Percentiles rank a stretch among this genome's conserved stretches.
These are phyloP conservation scores for Lagopus leucura DNA, from an alignment of 2,113 vertebrate genomes.

Conservation along the genomic window DNA sequence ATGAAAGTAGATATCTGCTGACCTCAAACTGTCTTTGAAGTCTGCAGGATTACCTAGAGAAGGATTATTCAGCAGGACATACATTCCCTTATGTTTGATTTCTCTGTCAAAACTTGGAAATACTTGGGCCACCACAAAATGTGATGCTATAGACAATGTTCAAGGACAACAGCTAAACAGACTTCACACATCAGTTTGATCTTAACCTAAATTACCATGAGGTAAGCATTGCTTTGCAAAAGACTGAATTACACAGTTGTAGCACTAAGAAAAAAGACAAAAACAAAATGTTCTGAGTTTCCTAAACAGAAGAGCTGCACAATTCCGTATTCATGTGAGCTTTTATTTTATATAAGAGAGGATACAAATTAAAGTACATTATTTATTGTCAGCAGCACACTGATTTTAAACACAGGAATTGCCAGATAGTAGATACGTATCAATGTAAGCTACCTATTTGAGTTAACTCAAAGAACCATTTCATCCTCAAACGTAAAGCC, in stretches of 20 bases:
- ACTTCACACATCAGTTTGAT: background rate
- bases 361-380: background rate
- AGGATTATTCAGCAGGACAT: background rate
- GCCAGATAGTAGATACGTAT: background rate
- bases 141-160: background rate
- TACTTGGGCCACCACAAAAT: background rate
- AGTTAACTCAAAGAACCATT: background rate
- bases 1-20: conserved; percentile 33
- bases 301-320: too few relatives aligned
- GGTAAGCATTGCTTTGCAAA: background rate
- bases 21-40: conserved; percentile 28
- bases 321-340: background rate
- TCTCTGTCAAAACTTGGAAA: background rate
- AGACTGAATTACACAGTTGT: background rate
- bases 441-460: background rate
- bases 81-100: background rate
- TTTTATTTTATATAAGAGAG: background rate
- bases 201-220: background rate
- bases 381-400: background rate
- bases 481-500: background rate
- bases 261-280: background rate
- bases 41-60: background rate
- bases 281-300: background rate
- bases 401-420: conserved; percentile 7
- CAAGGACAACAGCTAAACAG: background rate